Evolutionary conservation across 2,888 invertebrate species (phyloP), one percentile per base, ranked within the genome.

Genomic region (Sialis lutaria): DNA sequence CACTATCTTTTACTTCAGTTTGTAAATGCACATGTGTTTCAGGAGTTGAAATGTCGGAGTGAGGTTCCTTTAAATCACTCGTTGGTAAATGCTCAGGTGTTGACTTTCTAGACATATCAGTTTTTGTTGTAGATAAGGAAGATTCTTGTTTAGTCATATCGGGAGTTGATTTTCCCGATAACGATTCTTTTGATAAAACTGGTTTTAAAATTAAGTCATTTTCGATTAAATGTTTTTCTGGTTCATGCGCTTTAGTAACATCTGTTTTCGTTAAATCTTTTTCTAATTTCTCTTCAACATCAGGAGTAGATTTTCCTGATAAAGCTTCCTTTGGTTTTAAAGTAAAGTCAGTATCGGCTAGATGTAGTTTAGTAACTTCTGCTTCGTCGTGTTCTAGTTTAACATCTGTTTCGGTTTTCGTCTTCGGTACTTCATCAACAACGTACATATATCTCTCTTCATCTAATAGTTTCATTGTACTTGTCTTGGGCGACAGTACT

Each of bases 371-470:
- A 22, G 22, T 22, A 22, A 22, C 22, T 2, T 10, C 10, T n/a
- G 9, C 37, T 9, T n/a, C 9, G 3, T 35, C 10, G 10, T 35
- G 37, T 35, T 10, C 4, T 35, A 35, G 37, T 9, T 35, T 35
- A 10, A 35, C 4, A n/a, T 35, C 4, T 35, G 37, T 12, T 30
- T 39, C 32, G 13, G 42, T 32, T 42, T 46, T 49, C 9, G 22
- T 12, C 10, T 45, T 46, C 12, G 13, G 31, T 30, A 35, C 31
- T 35, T 45, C 44, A 9, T 33, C 5, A 12, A 45, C 46, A 33
- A 47, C 33, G 10, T 50, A 45, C n/a, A 50, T 6, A 22, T 22
- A 22, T 45, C 52, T 53, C 52, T 60, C 60, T 53, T 58, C 58
- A 39, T 57, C 55, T 34, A 58, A 46, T 41, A 53, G 52, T 30